Evolutionary conservation across 2,888 invertebrate genomes (phyloP).

Genomic region (Drosophila neonasuta): DNA sequence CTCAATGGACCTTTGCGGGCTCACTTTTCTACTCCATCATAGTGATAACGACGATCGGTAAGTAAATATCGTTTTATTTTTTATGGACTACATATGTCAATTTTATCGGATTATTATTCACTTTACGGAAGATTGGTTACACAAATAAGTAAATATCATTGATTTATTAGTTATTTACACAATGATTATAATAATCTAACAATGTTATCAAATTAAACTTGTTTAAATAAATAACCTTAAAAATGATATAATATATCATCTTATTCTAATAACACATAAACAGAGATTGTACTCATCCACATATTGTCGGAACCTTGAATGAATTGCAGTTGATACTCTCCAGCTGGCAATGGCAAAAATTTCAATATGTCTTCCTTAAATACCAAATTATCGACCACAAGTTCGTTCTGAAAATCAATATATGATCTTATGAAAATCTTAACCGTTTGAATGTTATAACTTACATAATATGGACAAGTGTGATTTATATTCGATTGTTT

Average conservation of each 20-base stretch:
- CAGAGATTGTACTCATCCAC: not conserved
- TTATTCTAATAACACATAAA: not conserved
- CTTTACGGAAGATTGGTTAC: too few species aligned
- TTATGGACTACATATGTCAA: too few species aligned
- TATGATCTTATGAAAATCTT: not conserved
- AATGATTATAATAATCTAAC: too few species aligned
- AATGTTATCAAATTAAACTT: too few species aligned
- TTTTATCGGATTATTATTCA: too few species aligned
- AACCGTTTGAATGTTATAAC: too few species aligned
- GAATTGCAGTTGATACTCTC: not conserved
- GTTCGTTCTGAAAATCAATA: not conserved
- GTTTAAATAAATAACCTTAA: too few species aligned
- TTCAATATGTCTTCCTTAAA: not conserved
- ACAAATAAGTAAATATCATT: too few species aligned
- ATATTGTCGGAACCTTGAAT: not conserved
- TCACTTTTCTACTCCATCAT: slow-evolving; percentile 97
- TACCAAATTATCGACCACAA: not conserved
- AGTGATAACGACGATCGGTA: slow-evolving; percentile 98
- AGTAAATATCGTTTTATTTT: not conserved
- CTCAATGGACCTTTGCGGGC: slow-evolving; percentile 94
- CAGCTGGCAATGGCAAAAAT: not conserved
- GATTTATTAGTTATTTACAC: too few species aligned
- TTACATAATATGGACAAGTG: not conserved
- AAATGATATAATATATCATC: too few species aligned
- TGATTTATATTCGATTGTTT: not conserved